A percentile compares a stretch with the other conserved stretches of the same genome.
phyloP scores from a whole-genome alignment of 2,113 vertebrate genomes.

The Semnopithecus entellus region DNA sequence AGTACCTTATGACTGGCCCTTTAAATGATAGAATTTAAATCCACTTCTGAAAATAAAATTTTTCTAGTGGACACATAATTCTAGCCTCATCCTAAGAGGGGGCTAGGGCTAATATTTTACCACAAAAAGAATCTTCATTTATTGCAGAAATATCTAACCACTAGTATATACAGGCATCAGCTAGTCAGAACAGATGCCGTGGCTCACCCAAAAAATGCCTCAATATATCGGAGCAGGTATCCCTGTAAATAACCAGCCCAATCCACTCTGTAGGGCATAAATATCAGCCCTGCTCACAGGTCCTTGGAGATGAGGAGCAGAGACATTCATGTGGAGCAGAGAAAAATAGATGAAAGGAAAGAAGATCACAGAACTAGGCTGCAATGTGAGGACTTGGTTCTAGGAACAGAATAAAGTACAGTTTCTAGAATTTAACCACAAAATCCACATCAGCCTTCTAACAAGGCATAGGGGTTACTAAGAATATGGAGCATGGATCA shows the following conservation, averaged over 20 bases:
- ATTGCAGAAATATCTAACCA: not conserved
- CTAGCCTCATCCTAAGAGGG: not conserved
- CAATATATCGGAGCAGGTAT: not conserved
- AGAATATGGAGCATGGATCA: not conserved
- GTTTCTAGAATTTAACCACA: not conserved
- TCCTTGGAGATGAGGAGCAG: not conserved
- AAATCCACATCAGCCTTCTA: not conserved
- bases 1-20: not conserved
- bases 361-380: not conserved
- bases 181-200: not conserved
- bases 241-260: not conserved
- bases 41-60: conserved; percentile 33
- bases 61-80: conserved; percentile 16
- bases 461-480: not conserved
- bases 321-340: not conserved
- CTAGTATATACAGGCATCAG: not conserved
- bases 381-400: not conserved
- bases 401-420: not conserved
- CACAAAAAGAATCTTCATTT: not conserved
- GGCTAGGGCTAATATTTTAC: not conserved
- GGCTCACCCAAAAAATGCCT: not conserved
- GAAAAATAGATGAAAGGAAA: not conserved
- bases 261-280: not conserved
- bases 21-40: not conserved
- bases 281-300: not conserved